Percentiles rank a stretch among this genome's conserved stretches.
Evolutionary conservation across 2,888 invertebrate genomes (phyloP).

Genomic region (Thera obeliscata): DNA sequence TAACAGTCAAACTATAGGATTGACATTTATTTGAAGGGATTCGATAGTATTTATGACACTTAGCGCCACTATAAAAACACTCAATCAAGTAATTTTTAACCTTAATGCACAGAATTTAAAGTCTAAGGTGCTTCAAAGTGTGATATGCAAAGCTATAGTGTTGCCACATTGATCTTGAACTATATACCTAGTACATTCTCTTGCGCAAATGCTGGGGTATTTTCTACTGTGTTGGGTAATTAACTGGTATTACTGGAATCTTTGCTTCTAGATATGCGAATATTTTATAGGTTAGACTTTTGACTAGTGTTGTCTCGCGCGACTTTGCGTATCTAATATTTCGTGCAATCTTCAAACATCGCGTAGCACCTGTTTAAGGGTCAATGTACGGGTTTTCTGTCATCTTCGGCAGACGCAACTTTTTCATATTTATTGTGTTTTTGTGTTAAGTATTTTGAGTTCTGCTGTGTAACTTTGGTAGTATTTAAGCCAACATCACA

Average conservation of each 20-base stretch:
- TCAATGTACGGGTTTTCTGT: no score
- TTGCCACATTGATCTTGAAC: constrained; percentile 69
- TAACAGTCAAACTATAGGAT: not conserved
- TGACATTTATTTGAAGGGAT: not conserved
- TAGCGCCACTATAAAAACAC: not conserved
- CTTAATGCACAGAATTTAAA: not conserved
- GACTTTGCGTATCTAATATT: not conserved
- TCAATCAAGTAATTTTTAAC: constrained; percentile 22
- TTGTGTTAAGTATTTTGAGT: no score
- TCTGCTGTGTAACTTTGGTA: no score
- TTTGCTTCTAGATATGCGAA: constrained; percentile 1
- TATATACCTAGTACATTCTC: constrained; percentile 59
- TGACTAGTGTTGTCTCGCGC: not conserved
- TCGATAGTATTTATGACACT: not conserved
- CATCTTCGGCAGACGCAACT: no score
- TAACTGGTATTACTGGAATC: constrained; percentile 42
- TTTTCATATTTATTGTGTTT: no score
- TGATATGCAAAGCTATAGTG: constrained; percentile 59
- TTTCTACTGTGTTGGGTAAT: constrained; percentile 55
- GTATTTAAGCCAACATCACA: no score
- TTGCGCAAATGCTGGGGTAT: constrained; percentile 58
- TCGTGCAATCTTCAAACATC: no score
- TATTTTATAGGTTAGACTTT: not conserved
- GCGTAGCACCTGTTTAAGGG: not conserved
- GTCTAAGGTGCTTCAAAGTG: not conserved